Evolutionary conservation across 2,888 invertebrate species (phyloP).

Genomic region (Galerucella calmariensis): DNA sequence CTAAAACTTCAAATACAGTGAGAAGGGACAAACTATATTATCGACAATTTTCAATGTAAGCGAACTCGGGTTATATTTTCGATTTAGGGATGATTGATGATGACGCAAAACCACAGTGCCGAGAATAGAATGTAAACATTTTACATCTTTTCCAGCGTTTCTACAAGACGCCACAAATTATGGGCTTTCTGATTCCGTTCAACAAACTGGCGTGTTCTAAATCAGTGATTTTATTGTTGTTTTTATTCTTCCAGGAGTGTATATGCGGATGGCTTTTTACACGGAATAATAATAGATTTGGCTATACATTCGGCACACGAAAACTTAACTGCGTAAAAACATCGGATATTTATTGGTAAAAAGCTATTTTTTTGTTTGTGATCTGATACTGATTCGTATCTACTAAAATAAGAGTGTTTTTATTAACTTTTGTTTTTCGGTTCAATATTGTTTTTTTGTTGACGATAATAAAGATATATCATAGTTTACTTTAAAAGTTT

Average conservation of each 20-base stretch:
- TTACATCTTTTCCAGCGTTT: slow-evolving; percentile 28
- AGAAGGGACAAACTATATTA: too few species aligned
- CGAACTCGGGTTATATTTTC: slow-evolving; percentile 24
- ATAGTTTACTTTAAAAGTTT: neutral
- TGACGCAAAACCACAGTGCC: slow-evolving; percentile 30
- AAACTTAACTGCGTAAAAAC: neutral
- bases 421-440: neutral
- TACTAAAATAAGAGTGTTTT: neutral
- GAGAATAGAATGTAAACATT: slow-evolving; percentile 38
- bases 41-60: neutral
- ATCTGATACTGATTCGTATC: neutral
- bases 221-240: slow-evolving; percentile 37
- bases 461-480: neutral
- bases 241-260: slow-evolving; percentile 32
- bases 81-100: slow-evolving; percentile 39
- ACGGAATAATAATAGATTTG: slow-evolving; percentile 28
- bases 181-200: slow-evolving; percentile 24
- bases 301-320: neutral
- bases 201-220: slow-evolving; percentile 30
- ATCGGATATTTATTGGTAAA: slow-evolving; percentile 1
- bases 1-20: too few species aligned
- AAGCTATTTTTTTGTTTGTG: neutral
- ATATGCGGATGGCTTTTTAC: slow-evolving; percentile 21
- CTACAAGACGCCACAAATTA: slow-evolving; percentile 32
- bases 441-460: neutral